Conservation (phyloP, 1,140 invertebrate species). For the Heliconius melpomene region DNA sequence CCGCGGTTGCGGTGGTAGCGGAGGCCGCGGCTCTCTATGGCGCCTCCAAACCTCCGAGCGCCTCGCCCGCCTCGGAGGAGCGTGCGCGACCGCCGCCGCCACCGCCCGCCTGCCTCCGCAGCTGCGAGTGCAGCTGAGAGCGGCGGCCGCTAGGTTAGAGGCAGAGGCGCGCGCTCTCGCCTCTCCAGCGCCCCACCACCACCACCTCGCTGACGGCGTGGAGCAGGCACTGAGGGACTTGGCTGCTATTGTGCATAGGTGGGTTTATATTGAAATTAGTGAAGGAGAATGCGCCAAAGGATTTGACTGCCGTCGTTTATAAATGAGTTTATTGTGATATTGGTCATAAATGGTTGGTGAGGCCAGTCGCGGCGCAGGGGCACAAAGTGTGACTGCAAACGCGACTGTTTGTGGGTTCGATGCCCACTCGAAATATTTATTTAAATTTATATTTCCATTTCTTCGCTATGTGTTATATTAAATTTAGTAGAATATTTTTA, state of each 20-base stretch:
- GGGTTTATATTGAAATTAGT: not conserved
- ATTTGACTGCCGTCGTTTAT: no score
- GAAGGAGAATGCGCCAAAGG: not conserved
- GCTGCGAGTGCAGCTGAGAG: slow-evolving; percentile 93
- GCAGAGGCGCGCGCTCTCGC: slow-evolving; percentile 85
- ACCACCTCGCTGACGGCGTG: slow-evolving; percentile 59
- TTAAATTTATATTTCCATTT: no score
- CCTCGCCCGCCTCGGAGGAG: slow-evolving; percentile 88
- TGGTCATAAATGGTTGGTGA: no score
- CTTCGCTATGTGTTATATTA: no score
- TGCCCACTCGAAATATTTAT: no score
- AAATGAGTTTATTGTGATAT: no score
- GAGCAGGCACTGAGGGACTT: slow-evolving; percentile 62
- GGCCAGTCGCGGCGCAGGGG: no score
- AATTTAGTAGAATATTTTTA: no score
- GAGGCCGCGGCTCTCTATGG: slow-evolving; percentile 71
- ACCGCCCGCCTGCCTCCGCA: slow-evolving; percentile 91
- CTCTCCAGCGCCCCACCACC: slow-evolving; percentile 54
- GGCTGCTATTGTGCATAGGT: slow-evolving; percentile 64
- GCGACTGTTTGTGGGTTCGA: no score
- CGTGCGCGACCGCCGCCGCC: slow-evolving; percentile 87
- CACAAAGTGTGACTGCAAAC: no score
- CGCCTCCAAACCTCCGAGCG: slow-evolving; percentile 94
- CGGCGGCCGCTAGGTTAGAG: slow-evolving; percentile 91
- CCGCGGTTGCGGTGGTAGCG: slow-evolving; percentile 81